Evolutionary conservation across 2,888 invertebrate genomes (phyloP).

Genomic region (Watsonalla binaria): DNA sequence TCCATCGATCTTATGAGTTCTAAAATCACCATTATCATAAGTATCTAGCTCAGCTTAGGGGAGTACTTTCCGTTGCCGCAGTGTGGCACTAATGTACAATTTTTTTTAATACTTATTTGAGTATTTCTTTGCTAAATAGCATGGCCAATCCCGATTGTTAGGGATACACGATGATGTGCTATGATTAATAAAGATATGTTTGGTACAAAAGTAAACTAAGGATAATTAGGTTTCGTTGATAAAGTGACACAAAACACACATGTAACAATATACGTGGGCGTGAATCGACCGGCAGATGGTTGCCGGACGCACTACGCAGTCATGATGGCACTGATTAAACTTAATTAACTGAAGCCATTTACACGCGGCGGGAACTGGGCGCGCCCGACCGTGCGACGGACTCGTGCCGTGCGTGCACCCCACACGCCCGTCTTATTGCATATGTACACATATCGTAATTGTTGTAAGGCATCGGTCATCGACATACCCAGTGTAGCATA

Average conservation of each 20-base stretch:
- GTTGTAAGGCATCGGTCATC: constrained; percentile 49
- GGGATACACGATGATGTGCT: no score
- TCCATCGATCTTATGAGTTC: no score
- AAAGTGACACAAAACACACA: constrained; percentile 13
- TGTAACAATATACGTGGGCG: constrained; percentile 72
- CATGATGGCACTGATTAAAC: constrained; percentile 72
- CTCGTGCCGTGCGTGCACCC: constrained; percentile 22
- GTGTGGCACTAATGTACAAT: no score
- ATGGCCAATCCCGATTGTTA: no score
- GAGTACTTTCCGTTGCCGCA: no score
- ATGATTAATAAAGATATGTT: no score
- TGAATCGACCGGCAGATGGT: constrained; percentile 65
- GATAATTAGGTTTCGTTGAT: constrained; percentile 33
- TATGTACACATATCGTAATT: constrained; percentile 5
- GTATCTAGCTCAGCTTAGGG: no score
- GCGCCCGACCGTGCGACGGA: constrained; percentile 27
- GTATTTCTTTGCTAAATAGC: no score
- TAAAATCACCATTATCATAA: no score
- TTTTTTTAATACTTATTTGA: no score
- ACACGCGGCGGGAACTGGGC: constrained; percentile 48
- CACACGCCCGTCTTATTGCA: constrained; percentile 10
- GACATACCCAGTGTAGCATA: constrained; percentile 25
- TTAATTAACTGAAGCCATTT: constrained; percentile 79
- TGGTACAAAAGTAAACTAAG: background rate
- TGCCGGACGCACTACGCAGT: constrained; percentile 38